Base-by-base conservation (phyloP, 1,140 invertebrate genomes). In the Aphaenogaster floridana region DNA sequence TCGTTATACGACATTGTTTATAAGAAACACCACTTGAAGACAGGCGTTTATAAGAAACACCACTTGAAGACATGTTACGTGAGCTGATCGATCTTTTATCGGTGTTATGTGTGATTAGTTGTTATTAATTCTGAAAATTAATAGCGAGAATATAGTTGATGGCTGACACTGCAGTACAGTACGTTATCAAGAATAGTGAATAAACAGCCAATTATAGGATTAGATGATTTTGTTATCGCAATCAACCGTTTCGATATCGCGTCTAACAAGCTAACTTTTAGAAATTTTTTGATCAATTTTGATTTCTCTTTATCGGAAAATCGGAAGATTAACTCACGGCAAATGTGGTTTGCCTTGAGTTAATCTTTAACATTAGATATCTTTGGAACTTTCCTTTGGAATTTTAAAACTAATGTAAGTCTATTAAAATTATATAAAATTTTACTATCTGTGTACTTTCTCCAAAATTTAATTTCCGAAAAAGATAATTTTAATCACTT, bases 141-240 rank as follows among this genome's bases (percentile, higher is more conserved):
- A 63, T 76, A 76, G 9, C 13, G 54, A 59, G 1, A 34, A 34
- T n/a, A 28, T 61, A 48, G 2, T 36, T 11, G 28, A 64, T 36
- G 13, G 39, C 54, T 45, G 54, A 45, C 39, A 9, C 45, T 63
- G 15, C 21, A 50, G n/a, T 42, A 45, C 15, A 28, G 17, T 57
- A 34, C 9, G 21, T 63, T 78, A 78, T 78, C 76, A 64, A 54
- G 54, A 64, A 78, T 5, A 48, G 2, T 48, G 15, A 9, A 78
- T 45, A 64, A 63, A 64, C 28, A 63, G 15, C 36, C 17, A 63
- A 63, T 64, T 78, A 78, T 13, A 45, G 39, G 15, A 63, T 76
- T 76, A 76, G 3, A 59, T 28, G 52, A 8, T 64, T 64, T 64
- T 9, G 57, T 45, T 78, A 78, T 78, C 76, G 15, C 76, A 45